Evolutionary conservation across 2,888 invertebrate genomes (phyloP).

Genomic region (Nowickia ferox): DNA sequence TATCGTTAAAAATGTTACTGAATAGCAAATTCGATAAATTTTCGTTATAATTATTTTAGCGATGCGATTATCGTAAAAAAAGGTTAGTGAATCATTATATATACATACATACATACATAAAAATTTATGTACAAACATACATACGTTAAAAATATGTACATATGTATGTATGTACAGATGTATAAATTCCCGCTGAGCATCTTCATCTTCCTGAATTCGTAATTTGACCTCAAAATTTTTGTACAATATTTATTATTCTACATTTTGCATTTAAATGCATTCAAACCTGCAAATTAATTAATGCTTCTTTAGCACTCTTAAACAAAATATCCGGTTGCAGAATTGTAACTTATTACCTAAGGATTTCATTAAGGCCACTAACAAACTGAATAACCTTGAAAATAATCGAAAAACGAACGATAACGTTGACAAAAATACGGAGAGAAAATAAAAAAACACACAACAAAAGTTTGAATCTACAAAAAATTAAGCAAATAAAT

Average conservation of each 20-base stretch:
- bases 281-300: neutral
- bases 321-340: conserved; percentile 8
- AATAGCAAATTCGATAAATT: too few relatives aligned
- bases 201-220: too few relatives aligned
- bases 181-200: too few relatives aligned
- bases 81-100: too few relatives aligned
- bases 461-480: conserved; percentile 36
- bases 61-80: too few relatives aligned
- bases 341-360: conserved; percentile 27
- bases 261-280: neutral
- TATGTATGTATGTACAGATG: too few relatives aligned
- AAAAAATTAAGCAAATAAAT: conserved; percentile 52
- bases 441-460: conserved; percentile 3
- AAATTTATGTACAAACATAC: too few relatives aligned
- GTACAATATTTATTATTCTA: neutral
- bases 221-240: too few relatives aligned
- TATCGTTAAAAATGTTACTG: too few relatives aligned
- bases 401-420: conserved; percentile 12
- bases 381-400: conserved; percentile 50
- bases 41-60: too few relatives aligned
- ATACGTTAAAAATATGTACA: too few relatives aligned
- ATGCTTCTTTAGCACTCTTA: neutral
- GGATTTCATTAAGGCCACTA: conserved; percentile 56
- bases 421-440: conserved; percentile 16
- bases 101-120: too few relatives aligned